Conservation (phyloP, 2,113 vertebrate species). For the Setophaga kirtlandii region DNA sequence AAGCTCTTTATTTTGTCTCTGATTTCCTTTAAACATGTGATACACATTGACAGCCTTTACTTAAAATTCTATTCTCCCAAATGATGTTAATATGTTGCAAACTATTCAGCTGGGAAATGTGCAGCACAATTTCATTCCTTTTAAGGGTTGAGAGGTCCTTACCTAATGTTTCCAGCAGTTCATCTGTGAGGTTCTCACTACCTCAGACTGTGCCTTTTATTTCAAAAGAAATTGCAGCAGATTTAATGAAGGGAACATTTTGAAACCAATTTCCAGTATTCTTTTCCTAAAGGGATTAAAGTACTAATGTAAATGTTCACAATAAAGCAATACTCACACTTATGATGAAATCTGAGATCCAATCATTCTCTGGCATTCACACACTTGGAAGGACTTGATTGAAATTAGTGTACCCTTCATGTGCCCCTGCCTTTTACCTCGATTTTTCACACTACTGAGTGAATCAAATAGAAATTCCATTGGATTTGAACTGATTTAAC, state of each 20-base stretch:
- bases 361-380: constrained; percentile 56
- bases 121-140: constrained; percentile 49
- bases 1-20: neutral
- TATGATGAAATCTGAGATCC: constrained; percentile 62
- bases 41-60: neutral
- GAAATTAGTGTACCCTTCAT: constrained; percentile 64
- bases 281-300: constrained; percentile 66
- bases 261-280: constrained; percentile 61
- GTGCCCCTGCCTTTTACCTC: constrained; percentile 42
- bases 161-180: constrained; percentile 54
- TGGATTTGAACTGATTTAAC: constrained; percentile 51
- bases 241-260: constrained; percentile 70
- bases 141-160: constrained; percentile 55
- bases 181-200: constrained; percentile 24
- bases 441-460: constrained; percentile 16
- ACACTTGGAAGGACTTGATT: constrained; percentile 47
- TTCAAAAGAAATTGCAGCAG: constrained; percentile 55
- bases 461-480: constrained; percentile 42
- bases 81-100: constrained; percentile 54
- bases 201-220: constrained; percentile 52
- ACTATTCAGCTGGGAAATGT: constrained; percentile 46
- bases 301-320: constrained; percentile 63
- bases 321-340: constrained; percentile 51
- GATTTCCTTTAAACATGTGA: neutral
- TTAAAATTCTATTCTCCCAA: constrained; percentile 36